A percentile compares a stretch with the other conserved stretches of the same genome.
Conservation (phyloP, 2,113 vertebrate genomes). For the Aptenodytes forsteri region DNA sequence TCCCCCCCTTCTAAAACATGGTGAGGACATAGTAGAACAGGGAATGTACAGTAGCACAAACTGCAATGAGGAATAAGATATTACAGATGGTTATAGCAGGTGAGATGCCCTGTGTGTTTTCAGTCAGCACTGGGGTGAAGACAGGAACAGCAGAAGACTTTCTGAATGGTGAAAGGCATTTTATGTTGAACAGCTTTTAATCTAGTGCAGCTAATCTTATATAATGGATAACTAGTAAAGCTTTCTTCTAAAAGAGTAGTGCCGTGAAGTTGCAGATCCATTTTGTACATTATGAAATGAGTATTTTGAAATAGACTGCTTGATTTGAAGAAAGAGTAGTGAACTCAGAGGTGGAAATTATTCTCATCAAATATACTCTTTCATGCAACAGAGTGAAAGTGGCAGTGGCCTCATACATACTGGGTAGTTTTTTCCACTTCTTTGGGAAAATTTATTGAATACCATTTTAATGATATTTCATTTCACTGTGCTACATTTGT, state of each 20-base stretch:
- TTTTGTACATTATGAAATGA: neutral
- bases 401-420: neutral
- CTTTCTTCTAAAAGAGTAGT: neutral
- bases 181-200: neutral
- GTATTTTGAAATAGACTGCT: neutral
- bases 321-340: neutral
- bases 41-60: neutral
- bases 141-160: neutral
- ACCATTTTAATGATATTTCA: neutral
- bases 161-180: neutral
- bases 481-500: neutral
- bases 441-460: neutral
- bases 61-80: neutral
- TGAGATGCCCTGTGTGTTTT: neutral
- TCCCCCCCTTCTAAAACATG: neutral
- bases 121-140: neutral
- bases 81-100: neutral
- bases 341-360: neutral
- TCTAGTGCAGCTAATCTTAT: neutral
- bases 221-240: neutral
- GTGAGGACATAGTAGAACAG: neutral
- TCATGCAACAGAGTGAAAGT: neutral
- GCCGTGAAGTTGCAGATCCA: neutral
- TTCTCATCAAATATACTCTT: neutral
- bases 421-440: neutral